Evolutionary conservation across 2,113 vertebrate genomes (phyloP).

Genomic region (Dicerorhinus sumatrensis): DNA sequence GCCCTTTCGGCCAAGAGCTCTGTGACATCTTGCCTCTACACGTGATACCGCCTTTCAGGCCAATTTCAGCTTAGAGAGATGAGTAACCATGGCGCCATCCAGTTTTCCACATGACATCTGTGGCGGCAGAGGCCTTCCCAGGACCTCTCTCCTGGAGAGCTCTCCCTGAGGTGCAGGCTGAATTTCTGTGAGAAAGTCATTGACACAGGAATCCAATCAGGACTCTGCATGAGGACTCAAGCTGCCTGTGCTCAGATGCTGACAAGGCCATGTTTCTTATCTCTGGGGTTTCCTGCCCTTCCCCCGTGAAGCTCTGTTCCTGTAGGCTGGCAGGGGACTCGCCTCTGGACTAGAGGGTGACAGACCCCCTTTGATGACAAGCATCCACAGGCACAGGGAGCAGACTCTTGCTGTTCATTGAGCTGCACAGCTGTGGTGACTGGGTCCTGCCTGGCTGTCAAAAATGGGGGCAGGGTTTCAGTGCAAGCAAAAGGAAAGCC

Average conservation of each 20-base stretch:
- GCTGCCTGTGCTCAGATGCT: slow-evolving; percentile 5
- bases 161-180: slow-evolving; percentile 14
- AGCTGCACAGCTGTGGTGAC: slow-evolving; percentile 74
- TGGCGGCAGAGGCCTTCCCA: not conserved
- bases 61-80: slow-evolving; percentile 36
- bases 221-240: not conserved
- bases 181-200: slow-evolving; percentile 45
- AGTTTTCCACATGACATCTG: slow-evolving; percentile 58
- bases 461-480: slow-evolving; percentile 14
- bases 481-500: slow-evolving; percentile 19
- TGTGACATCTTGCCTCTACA: slow-evolving; percentile 41
- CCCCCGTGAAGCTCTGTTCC: slow-evolving; percentile 33
- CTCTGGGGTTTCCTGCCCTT: slow-evolving; percentile 31
- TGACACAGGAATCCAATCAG: slow-evolving; percentile 39
- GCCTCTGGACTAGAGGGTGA: slow-evolving; percentile 47
- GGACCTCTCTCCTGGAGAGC: not conserved
- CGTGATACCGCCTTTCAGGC: not conserved
- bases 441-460: slow-evolving; percentile 10
- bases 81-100: slow-evolving; percentile 58
- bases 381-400: slow-evolving; percentile 10
- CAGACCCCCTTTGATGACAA: slow-evolving; percentile 74
- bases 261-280: slow-evolving; percentile 72
- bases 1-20: not conserved
- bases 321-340: slow-evolving; percentile 61
- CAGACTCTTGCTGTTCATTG: slow-evolving; percentile 71